A percentile compares a stretch with the other conserved stretches of the same genome.
These are phyloP conservation scores for Megaleporinus macrocephalus DNA, from an alignment of 2,113 vertebrate species.

Conservation along the genomic window DNA sequence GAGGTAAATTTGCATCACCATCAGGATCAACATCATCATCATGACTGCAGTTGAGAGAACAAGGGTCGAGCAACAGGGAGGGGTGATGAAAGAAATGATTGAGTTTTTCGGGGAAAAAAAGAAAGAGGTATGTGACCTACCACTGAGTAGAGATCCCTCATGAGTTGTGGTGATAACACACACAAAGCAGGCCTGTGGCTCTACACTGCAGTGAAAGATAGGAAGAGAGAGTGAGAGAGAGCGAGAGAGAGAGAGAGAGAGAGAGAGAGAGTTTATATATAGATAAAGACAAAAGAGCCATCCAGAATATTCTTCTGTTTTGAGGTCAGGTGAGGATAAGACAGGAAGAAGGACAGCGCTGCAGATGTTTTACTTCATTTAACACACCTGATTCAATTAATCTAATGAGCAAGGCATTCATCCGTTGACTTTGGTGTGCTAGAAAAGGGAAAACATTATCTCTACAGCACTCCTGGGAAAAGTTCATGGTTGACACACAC, in stretches of 20 bases:
- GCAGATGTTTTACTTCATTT: neutral
- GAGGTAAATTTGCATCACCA: constrained; percentile 31
- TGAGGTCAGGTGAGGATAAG: constrained; percentile 65
- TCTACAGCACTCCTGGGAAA: neutral
- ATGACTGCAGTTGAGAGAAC: neutral
- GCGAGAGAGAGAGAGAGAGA: constrained; percentile 35
- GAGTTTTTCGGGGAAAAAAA: constrained; percentile 22
- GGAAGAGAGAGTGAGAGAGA: constrained; percentile 18
- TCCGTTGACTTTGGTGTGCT: neutral
- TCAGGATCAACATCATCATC: constrained; percentile 16
- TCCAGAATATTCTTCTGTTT: constrained; percentile 49
- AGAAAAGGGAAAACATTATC: neutral
- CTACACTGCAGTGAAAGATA: constrained; percentile 14
- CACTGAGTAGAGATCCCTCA: constrained; percentile 40
- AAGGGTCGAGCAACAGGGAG: neutral
- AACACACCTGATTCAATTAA: neutral
- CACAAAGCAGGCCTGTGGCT: constrained; percentile 17
- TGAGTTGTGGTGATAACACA: constrained; percentile 46
- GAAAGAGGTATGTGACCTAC: constrained; percentile 36
- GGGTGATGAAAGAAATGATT: constrained; percentile 28
- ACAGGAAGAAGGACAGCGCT: constrained; percentile 26
- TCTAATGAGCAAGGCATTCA: neutral
- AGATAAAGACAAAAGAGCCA: constrained; percentile 41
- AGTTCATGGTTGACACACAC: neutral
- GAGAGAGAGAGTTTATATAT: neutral